These are phyloP conservation scores for Dusona sp. DNA, from an alignment of 2,888 invertebrate species.

Conservation along the genomic window DNA sequence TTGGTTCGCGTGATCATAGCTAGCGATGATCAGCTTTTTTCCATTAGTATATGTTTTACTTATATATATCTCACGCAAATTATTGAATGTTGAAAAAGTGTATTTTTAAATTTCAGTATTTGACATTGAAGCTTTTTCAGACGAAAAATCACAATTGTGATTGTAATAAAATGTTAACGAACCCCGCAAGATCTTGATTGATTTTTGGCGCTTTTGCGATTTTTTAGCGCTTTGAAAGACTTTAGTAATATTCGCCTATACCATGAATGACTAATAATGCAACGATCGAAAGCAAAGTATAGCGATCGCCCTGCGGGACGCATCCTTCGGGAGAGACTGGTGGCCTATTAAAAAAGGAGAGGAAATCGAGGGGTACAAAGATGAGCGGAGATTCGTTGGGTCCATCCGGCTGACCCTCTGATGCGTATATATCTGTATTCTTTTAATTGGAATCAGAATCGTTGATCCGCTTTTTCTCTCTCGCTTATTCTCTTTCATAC, in stretches of 20 bases:
- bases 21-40: neutral
- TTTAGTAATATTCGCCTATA: slow-evolving; percentile 10
- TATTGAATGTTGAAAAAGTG: neutral
- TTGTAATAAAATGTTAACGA: neutral
- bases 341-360: slow-evolving; percentile 66
- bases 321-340: slow-evolving; percentile 60
- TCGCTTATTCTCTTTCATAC: slow-evolving; percentile 8
- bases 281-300: slow-evolving; percentile 73
- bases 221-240: neutral
- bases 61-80: neutral
- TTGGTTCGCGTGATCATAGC: neutral
- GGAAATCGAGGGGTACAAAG: slow-evolving; percentile 64
- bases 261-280: slow-evolving; percentile 74
- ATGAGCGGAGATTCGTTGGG: slow-evolving; percentile 65
- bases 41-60: neutral
- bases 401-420: slow-evolving; percentile 80
- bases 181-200: slow-evolving; percentile 31
- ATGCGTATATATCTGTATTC: slow-evolving; percentile 77
- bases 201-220: slow-evolving; percentile 26
- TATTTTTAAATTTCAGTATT: neutral
- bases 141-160: neutral
- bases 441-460: slow-evolving; percentile 83
- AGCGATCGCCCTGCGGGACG: slow-evolving; percentile 74
- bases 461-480: slow-evolving; percentile 74
- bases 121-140: neutral